Evolutionary conservation across 2,888 invertebrate genomes (phyloP).

Genomic region (Sesia bembeciformis): DNA sequence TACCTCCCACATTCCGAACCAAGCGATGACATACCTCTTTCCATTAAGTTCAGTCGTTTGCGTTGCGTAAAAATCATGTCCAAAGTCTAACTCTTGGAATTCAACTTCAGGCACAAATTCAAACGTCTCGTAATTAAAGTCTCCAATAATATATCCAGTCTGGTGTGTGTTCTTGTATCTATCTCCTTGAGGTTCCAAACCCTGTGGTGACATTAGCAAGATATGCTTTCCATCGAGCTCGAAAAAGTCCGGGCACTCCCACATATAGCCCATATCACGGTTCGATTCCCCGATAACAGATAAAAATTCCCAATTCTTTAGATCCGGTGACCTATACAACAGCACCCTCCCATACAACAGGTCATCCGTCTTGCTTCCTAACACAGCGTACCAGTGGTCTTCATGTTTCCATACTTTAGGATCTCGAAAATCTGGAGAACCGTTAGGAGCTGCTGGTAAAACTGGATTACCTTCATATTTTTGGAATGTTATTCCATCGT

Average conservation of each 20-base stretch:
- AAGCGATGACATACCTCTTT: slow-evolving; percentile 45
- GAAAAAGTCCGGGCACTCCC: slow-evolving; percentile 72
- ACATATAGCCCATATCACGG: slow-evolving; percentile 57
- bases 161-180: slow-evolving; percentile 52
- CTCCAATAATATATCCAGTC: slow-evolving; percentile 60
- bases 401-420: slow-evolving; percentile 62
- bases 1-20: slow-evolving; percentile 64
- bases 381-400: slow-evolving; percentile 52
- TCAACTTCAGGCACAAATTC: slow-evolving; percentile 41
- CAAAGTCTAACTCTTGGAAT: slow-evolving; percentile 60
- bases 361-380: slow-evolving; percentile 52
- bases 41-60: slow-evolving; percentile 50
- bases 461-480: slow-evolving; percentile 61
- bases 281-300: slow-evolving; percentile 46
- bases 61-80: slow-evolving; percentile 66
- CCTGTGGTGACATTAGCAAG: slow-evolving; percentile 60
- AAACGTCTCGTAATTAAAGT: slow-evolving; percentile 51
- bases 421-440: slow-evolving; percentile 61
- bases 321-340: slow-evolving; percentile 51
- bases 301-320: slow-evolving; percentile 52
- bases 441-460: slow-evolving; percentile 38
- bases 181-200: slow-evolving; percentile 47
- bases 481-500: slow-evolving; percentile 50
- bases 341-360: slow-evolving; percentile 40
- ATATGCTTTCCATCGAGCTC: slow-evolving; percentile 54